phyloP scores from a whole-genome alignment of 2,113 vertebrate genomes.

The Dicerorhinus sumatrensis region DNA sequence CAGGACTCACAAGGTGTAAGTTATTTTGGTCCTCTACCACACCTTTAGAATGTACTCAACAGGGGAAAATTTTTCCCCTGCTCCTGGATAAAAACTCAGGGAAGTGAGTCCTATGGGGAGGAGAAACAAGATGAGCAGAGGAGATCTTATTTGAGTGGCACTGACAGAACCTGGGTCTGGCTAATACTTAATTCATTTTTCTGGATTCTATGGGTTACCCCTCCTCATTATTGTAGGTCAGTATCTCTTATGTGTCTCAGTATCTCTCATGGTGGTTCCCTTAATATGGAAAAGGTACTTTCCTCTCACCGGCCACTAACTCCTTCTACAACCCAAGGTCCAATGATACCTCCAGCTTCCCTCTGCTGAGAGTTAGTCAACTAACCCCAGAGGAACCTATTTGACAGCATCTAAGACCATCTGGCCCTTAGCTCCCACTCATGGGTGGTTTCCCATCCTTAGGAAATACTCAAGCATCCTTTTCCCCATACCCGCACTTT shows the following conservation, averaged over 20 bases:
- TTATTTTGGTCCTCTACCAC: neutral
- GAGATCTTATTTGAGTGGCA: neutral
- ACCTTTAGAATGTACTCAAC: neutral
- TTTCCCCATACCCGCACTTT: neutral
- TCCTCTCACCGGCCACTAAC: neutral
- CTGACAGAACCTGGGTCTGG: neutral
- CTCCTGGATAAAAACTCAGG: neutral
- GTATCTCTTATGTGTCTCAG: neutral
- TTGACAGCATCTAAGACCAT: neutral
- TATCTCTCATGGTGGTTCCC: neutral
- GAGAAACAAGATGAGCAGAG: neutral
- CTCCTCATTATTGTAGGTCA: neutral
- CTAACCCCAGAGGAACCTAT: neutral
- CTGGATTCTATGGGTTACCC: too few relatives aligned
- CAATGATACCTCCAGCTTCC: neutral
- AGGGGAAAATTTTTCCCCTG: neutral
- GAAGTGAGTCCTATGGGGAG: neutral
- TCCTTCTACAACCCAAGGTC: neutral
- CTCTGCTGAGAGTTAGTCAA: neutral
- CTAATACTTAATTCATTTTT: neutral
- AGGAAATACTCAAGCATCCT: neutral
- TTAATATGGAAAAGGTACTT: neutral
- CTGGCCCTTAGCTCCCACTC: neutral
- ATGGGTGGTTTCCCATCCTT: neutral
- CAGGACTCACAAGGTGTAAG: neutral